A percentile compares a stretch with the other conserved stretches of the same genome.
Evolutionary conservation across 1,140 invertebrate species (phyloP).

Genomic region (Atopsyche davidsoni): DNA sequence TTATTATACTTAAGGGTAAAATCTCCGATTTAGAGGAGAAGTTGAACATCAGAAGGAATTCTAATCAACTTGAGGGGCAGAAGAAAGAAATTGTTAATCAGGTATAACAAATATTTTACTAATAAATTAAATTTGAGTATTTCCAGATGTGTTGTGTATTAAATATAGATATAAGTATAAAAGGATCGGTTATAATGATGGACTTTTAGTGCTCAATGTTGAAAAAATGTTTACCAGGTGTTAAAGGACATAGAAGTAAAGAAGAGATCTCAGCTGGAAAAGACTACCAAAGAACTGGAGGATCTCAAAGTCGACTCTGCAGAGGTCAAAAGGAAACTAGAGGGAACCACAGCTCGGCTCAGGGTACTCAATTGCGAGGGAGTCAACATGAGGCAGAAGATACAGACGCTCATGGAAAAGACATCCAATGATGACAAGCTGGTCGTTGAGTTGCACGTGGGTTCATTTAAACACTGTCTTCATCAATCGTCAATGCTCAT

Average conservation of each 20-base stretch:
- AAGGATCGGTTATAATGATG: too few species aligned
- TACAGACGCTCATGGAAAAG: constrained; percentile 50
- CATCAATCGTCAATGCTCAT: too few species aligned
- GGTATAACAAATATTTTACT: constrained; percentile 4
- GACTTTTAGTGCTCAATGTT: too few species aligned
- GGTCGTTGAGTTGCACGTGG: constrained; percentile 50
- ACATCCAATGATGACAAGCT: constrained; percentile 51
- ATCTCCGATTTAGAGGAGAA: constrained; percentile 57
- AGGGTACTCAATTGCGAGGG: constrained; percentile 53
- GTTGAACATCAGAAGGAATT: constrained; percentile 41
- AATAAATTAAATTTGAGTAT: neutral
- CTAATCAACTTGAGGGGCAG: constrained; percentile 4
- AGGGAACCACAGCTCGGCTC: constrained; percentile 49
- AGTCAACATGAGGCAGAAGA: constrained; percentile 41
- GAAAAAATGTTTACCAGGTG: constrained; percentile 40
- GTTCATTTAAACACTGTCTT: too few species aligned
- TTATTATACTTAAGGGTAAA: constrained; percentile 58
- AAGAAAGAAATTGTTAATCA: constrained; percentile 12
- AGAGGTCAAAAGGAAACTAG: constrained; percentile 52
- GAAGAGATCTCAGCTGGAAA: constrained; percentile 48
- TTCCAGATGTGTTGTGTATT: too few species aligned
- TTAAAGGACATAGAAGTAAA: constrained; percentile 52
- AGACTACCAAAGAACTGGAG: constrained; percentile 47
- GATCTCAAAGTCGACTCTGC: constrained; percentile 43
- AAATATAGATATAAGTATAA: too few species aligned